Conservation (phyloP, 2,113 vertebrate species). For the Campylorhamphus procurvoides region DNA sequence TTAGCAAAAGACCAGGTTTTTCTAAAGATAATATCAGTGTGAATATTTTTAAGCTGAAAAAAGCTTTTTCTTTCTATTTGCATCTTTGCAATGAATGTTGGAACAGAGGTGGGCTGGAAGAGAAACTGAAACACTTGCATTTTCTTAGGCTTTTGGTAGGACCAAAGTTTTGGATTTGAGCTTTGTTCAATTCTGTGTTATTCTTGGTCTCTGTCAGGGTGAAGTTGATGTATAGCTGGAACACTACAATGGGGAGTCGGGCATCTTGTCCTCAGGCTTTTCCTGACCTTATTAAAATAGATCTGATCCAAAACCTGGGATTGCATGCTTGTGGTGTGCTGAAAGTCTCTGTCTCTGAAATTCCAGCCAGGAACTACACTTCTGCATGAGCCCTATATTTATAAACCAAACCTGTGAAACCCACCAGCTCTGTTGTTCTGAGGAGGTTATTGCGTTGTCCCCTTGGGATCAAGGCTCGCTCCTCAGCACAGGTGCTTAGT, state of each 20-base stretch:
- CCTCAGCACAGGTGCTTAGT: slow-evolving; percentile 34
- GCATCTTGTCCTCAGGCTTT: not conserved
- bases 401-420: not conserved
- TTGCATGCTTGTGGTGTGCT: not conserved
- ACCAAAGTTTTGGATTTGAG: not conserved
- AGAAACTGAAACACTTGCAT: not conserved
- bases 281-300: not conserved
- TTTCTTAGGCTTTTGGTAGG: not conserved
- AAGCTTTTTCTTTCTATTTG: not conserved
- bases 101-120: not conserved
- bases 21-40: not conserved
- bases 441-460: slow-evolving; percentile 5
- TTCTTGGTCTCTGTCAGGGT: not conserved
- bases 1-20: not conserved
- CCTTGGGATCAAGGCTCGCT: not conserved
- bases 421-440: not conserved
- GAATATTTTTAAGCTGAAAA: not conserved
- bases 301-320: not conserved
- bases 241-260: not conserved
- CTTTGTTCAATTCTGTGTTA: not conserved
- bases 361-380: not conserved
- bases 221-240: not conserved
- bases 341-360: not conserved
- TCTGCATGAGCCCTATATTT: not conserved
- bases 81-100: not conserved